These are phyloP conservation scores for Alces alces DNA, from an alignment of 2,113 vertebrate species.

Conservation along the genomic window DNA sequence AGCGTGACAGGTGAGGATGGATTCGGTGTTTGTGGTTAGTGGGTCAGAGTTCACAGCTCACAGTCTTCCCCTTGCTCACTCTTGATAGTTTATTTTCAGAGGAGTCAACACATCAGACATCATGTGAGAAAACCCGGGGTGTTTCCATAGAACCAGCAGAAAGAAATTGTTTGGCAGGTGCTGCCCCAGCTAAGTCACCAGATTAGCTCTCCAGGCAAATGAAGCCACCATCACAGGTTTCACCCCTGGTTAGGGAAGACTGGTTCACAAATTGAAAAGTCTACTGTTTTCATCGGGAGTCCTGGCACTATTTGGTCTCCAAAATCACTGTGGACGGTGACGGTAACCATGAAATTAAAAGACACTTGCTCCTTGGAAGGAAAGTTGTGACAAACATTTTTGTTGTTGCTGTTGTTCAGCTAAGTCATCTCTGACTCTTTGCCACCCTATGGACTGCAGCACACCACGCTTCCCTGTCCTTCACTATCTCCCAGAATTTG, in stretches of 20 bases:
- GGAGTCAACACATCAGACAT: background rate
- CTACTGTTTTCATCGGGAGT: background rate
- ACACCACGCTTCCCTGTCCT: background rate
- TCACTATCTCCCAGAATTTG: background rate
- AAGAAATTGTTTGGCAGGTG: no score
- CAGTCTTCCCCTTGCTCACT: background rate
- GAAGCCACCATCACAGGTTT: background rate
- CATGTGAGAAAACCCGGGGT: background rate
- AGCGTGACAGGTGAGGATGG: rapidly evolving
- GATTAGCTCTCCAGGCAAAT: background rate
- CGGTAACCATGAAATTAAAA: background rate
- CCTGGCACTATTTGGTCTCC: background rate
- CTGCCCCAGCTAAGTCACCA: background rate
- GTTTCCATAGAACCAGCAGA: background rate
- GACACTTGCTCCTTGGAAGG: background rate
- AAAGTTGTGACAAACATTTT: background rate
- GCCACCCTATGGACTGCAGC: background rate
- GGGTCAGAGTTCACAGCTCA: background rate
- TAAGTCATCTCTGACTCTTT: background rate
- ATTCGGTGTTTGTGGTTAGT: rapidly evolving
- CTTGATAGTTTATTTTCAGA: background rate
- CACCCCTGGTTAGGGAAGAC: background rate
- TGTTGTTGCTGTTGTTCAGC: background rate
- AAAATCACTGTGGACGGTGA: background rate
- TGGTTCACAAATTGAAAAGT: background rate